Base-by-base conservation (phyloP, 1,140 invertebrate species). In the Idris sp. region DNA sequence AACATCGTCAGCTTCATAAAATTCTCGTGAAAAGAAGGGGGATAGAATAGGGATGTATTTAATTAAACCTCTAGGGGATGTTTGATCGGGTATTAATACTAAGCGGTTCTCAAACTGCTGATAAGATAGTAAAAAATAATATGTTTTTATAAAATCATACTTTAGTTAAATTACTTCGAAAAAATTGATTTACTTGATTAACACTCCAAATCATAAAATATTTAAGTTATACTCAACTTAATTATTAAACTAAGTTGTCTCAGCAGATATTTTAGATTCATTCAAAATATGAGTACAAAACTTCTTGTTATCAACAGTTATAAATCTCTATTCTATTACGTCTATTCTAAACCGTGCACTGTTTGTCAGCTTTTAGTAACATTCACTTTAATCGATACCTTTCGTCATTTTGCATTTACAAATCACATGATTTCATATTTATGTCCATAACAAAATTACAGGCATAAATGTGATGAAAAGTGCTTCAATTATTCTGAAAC, bases 61-160 rank as follows among this genome's bases (percentile, higher is more conserved):
- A 86, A 86, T 86, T 86, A 86, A 85, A 85, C 80, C 85, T 81
- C 77, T 74, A 75, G 83, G 83, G 83, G 82, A 77, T 84, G 81
- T 75, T 81, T 81, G 83, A 86, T 85, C 83, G 82, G 80, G 83
- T 84, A 85, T 86, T 84, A 85, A 86, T 86, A 86, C 83, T 74
- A 79, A 83, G 78, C 69, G 83, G 79, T 80, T 84, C 83, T 85
- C 83, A 81, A 81, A 74, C 49, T n/a, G n/a, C n/a, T n/a, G n/a
- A n/a, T n/a, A n/a, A n/a, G n/a, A n/a, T n/a, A n/a, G n/a, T n/a
- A n/a, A n/a, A n/a, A n/a, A 28, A 28, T 28, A 28, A 28, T n/a
- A 28, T 28, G n/a, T n/a, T n/a, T n/a, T n/a, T n/a, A n/a, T n/a
- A n/a, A n/a, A n/a, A n/a, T n/a, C n/a, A n/a, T n/a, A n/a, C n/a